Conservation (phyloP, 1,140 invertebrate genomes). For the Anagrus nilaparvatae region DNA sequence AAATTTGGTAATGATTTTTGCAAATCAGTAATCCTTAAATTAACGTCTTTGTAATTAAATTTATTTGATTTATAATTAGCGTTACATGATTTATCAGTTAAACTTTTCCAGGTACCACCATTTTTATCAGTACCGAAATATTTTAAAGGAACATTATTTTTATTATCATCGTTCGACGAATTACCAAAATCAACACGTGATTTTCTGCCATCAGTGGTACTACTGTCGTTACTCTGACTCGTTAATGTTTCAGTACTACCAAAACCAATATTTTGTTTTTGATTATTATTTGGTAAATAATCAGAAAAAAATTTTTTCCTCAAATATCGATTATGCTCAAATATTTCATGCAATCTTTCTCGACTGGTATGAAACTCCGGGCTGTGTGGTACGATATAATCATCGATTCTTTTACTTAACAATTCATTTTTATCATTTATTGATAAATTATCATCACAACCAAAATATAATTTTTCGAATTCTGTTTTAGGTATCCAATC, state of each 20-base stretch:
- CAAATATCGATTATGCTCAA: conserved; percentile 35
- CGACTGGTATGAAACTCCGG: conserved; percentile 27
- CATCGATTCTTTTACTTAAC: conserved; percentile 6
- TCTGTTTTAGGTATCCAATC: conserved; percentile 32
- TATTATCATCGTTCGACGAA: conserved; percentile 21
- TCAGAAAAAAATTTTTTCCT: conserved; percentile 34
- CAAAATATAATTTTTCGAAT: conserved; percentile 33
- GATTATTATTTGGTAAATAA: conserved; percentile 14
- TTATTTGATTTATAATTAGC: no score
- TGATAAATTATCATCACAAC: background rate
- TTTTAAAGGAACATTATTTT: background rate
- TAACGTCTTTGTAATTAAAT: no score
- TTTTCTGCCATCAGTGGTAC: conserved; percentile 31
- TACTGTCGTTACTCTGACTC: conserved; percentile 39
- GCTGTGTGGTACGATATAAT: conserved; percentile 11
- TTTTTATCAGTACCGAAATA: conserved; percentile 7
- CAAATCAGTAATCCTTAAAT: no score
- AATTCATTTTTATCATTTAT: conserved; percentile 9
- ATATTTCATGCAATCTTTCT: conserved; percentile 37
- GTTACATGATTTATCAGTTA: no score
- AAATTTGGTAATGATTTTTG: conserved; percentile 20
- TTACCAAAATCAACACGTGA: conserved; percentile 26
- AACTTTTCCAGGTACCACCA: conserved; percentile 7
- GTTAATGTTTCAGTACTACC: conserved; percentile 38
- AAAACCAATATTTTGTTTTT: conserved; percentile 28